A percentile compares a stretch with the other conserved stretches of the same genome.
These are phyloP conservation scores for Leptobrachium ailaonicum DNA, from an alignment of 2,113 vertebrate genomes.

Conservation along the genomic window DNA sequence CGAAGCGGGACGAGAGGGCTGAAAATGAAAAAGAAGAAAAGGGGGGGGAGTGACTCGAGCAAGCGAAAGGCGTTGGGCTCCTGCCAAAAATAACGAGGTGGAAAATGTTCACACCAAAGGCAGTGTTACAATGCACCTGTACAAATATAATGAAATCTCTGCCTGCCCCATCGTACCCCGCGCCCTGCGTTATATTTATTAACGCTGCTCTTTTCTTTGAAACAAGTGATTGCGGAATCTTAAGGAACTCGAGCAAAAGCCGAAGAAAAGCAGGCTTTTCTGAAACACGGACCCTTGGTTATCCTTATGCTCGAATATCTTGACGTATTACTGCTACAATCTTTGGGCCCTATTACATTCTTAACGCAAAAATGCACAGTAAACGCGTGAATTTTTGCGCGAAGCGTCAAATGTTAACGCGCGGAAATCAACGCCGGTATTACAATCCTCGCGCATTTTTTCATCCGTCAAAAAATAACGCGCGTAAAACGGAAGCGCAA, in stretches of 20 bases:
- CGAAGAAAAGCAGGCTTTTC: background rate
- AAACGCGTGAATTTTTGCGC: no score
- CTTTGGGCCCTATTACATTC: no score
- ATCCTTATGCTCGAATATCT: no score
- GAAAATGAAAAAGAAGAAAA: constrained; percentile 64
- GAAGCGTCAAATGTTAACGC: no score
- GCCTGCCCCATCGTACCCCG: constrained; percentile 49
- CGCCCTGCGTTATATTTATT: constrained; percentile 15
- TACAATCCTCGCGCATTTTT: no score
- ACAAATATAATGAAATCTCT: constrained; percentile 73
- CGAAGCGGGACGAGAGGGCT: constrained; percentile 29
- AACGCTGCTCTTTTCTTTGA: constrained; percentile 46
- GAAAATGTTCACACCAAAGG: constrained; percentile 75
- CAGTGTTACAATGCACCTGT: constrained; percentile 71
- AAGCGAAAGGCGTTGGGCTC: constrained; percentile 58
- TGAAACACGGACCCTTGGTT: background rate
- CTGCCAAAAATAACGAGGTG: constrained; percentile 75
- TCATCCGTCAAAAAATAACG: no score
- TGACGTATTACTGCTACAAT: no score
- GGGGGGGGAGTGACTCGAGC: constrained; percentile 19
- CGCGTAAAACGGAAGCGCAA: no score
- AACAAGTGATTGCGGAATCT: constrained; percentile 42
- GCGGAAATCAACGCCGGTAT: no score
- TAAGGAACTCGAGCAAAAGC: no score
- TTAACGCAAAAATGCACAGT: no score